Conservation (phyloP, 2,113 vertebrate species). For the Mormyrus lacerda region DNA sequence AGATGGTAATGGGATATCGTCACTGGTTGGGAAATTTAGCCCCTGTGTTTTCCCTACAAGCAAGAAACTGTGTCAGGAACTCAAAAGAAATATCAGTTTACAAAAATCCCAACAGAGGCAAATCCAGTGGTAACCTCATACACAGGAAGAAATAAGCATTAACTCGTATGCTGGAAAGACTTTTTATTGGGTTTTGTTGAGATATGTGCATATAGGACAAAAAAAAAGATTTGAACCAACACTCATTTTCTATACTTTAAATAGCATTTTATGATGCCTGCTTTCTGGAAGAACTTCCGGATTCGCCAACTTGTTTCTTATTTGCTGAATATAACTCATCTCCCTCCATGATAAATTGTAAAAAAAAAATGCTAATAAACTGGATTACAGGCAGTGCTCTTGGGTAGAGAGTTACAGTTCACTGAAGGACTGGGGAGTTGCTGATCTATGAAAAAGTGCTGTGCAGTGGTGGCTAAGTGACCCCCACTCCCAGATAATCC, state of each 20-base stretch:
- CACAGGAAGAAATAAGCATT: not conserved
- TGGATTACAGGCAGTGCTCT: not conserved
- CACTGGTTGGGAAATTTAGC: constrained; percentile 10
- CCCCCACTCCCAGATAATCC: not conserved
- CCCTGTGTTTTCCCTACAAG: constrained; percentile 3
- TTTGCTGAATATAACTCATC: not conserved
- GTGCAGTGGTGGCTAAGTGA: not conserved
- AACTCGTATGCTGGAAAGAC: not conserved
- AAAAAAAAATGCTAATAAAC: not conserved
- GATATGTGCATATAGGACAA: constrained; percentile 12
- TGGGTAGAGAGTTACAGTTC: not conserved
- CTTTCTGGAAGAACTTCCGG: not conserved
- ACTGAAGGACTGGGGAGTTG: not conserved
- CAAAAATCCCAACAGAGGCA: constrained; percentile 21
- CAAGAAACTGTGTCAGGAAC: not conserved
- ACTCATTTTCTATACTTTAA: not conserved
- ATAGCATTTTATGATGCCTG: not conserved
- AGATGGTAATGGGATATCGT: not conserved
- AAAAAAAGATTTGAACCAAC: not conserved
- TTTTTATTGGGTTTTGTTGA: not conserved
- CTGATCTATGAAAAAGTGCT: not conserved
- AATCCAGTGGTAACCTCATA: constrained; percentile 6
- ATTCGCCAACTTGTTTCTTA: constrained; percentile 4
- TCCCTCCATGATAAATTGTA: not conserved
- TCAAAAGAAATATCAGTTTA: constrained; percentile 20